These are phyloP conservation scores for Sitta carolinensis DNA, from an alignment of 2,797 vertebrate species.

Conservation along the genomic window DNA sequence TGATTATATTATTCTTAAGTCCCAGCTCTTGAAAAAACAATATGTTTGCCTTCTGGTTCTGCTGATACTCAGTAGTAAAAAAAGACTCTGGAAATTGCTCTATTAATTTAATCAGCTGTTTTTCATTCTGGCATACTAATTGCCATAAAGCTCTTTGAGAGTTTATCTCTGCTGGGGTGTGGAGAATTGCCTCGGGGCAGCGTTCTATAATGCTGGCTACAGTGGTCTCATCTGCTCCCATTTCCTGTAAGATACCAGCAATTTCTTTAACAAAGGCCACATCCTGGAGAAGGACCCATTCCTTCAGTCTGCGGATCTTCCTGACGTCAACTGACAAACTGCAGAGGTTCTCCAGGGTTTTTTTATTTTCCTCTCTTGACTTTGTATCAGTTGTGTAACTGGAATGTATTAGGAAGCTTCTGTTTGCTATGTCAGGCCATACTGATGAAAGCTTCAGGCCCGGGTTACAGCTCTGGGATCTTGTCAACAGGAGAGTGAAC, in stretches of 20 bases:
- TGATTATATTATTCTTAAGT: slow-evolving; percentile 87
- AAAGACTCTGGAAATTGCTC: slow-evolving; percentile 93
- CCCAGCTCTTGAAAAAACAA: slow-evolving; percentile 85
- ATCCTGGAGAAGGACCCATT: slow-evolving; percentile 87
- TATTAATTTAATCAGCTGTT: slow-evolving; percentile 85
- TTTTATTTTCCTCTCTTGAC: slow-evolving; percentile 80
- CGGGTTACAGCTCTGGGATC: background rate
- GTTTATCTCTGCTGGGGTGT: slow-evolving; percentile 78
- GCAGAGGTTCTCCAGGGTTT: slow-evolving; percentile 80
- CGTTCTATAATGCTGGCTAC: slow-evolving; percentile 84
- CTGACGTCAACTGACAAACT: slow-evolving; percentile 86
- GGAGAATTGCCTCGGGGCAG: slow-evolving; percentile 90
- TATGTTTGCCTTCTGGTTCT: slow-evolving; percentile 85
- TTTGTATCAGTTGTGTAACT: slow-evolving; percentile 13
- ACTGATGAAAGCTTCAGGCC: background rate
- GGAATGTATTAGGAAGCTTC: background rate
- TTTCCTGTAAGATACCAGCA: slow-evolving; percentile 78
- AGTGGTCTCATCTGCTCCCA: slow-evolving; percentile 79
- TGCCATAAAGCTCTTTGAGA: slow-evolving; percentile 86
- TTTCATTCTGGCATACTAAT: slow-evolving; percentile 83
- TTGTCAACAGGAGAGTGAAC: slow-evolving; percentile 11
- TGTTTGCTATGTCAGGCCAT: background rate
- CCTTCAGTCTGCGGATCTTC: slow-evolving; percentile 86
- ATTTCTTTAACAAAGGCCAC: slow-evolving; percentile 84
- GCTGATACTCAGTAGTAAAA: slow-evolving; percentile 81